A percentile compares a stretch with the other conserved stretches of the same genome.
These are phyloP conservation scores for Platycheirus rosarum DNA, from an alignment of 2,888 invertebrate species.

Conservation along the genomic window DNA sequence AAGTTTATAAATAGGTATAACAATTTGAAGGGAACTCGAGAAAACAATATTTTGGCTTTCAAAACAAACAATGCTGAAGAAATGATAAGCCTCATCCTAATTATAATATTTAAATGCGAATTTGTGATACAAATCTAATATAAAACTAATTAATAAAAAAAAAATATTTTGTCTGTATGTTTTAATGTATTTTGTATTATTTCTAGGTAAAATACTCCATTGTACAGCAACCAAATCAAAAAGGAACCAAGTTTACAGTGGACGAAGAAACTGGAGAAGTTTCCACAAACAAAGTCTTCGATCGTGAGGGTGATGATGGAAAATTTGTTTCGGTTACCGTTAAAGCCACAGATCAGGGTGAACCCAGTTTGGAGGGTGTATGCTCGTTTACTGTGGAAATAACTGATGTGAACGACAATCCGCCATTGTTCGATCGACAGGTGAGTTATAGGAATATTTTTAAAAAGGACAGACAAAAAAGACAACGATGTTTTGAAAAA, in stretches of 20 bases:
- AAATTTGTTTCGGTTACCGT: constrained; percentile 98
- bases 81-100: no score
- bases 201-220: constrained; percentile 94
- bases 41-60: no score
- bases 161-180: background rate
- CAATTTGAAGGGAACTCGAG: no score
- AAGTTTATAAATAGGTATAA: no score
- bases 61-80: no score
- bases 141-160: background rate
- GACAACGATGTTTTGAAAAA: no score
- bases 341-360: constrained; percentile 99
- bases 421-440: constrained; percentile 96
- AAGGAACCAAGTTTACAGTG: constrained; percentile 97
- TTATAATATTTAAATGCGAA: no score
- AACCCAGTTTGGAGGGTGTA: constrained; percentile 97
- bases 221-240: constrained; percentile 96
- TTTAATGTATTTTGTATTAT: constrained; percentile 14
- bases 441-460: constrained; percentile 83
- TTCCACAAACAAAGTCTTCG: constrained; percentile 97
- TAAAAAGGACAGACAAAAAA: no score
- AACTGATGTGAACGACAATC: constrained; percentile 98
- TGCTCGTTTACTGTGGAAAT: constrained; percentile 99
- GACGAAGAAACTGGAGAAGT: constrained; percentile 98
- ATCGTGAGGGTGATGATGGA: constrained; percentile 97
- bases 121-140: no score